Conservation (phyloP, 2,888 invertebrate genomes). For the Heteropelma amictum region DNA sequence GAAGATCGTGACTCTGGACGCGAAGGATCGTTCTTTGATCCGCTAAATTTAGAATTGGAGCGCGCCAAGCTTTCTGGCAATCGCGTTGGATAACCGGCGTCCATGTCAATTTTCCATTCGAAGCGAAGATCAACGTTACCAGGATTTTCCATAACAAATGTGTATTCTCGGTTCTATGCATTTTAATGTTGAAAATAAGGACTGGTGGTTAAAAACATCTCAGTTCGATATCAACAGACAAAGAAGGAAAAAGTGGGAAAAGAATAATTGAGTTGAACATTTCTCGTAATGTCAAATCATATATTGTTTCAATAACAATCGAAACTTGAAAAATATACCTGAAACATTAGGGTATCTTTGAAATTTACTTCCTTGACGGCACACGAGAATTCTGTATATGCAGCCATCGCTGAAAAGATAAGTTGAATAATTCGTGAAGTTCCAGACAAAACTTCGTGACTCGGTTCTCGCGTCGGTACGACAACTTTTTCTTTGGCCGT, state of each 20-base stretch:
- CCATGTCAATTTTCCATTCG: constrained; percentile 66
- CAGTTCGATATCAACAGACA: not conserved
- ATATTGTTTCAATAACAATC: not conserved
- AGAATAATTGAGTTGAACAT: too few species aligned
- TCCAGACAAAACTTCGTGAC: constrained; percentile 64
- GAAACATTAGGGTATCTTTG: constrained; percentile 81
- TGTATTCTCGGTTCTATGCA: constrained; percentile 61
- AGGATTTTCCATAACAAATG: constrained; percentile 64
- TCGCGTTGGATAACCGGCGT: constrained; percentile 65
- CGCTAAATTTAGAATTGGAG: constrained; percentile 5
- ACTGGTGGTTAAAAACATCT: not conserved
- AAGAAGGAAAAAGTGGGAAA: not conserved
- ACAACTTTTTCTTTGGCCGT: constrained; percentile 64
- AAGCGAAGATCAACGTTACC: constrained; percentile 64
- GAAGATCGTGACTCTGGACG: constrained; percentile 47
- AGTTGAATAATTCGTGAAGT: constrained; percentile 76
- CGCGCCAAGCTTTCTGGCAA: constrained; percentile 32
- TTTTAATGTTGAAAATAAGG: too few species aligned
- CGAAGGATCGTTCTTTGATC: constrained; percentile 15
- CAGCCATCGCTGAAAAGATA: constrained; percentile 79
- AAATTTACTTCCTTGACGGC: constrained; percentile 77
- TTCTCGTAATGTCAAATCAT: too few species aligned
- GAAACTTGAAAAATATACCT: constrained; percentile 68
- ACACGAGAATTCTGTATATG: constrained; percentile 79
- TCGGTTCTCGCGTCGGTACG: constrained; percentile 71